These are phyloP conservation scores for Trialeurodes vaporariorum DNA, from an alignment of 1,140 invertebrate species.

Conservation along the genomic window DNA sequence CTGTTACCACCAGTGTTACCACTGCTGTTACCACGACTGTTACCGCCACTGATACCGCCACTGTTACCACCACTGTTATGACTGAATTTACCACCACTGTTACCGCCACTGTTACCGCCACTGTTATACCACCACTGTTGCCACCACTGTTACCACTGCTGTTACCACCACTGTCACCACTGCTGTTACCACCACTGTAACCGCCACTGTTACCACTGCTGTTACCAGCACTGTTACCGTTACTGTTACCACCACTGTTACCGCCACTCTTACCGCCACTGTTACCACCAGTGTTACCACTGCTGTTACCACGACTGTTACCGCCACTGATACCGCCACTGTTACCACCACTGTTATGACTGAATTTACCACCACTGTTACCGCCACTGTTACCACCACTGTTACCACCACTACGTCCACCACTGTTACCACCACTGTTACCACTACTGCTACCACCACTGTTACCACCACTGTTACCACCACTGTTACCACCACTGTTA, in stretches of 20 bases:
- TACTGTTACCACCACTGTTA: neutral
- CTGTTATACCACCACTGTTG: too few species aligned
- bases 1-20: too few species aligned
- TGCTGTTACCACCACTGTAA: neutral
- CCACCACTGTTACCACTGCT: constrained; percentile 17
- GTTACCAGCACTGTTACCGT: neutral
- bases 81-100: too few species aligned
- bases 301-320: too few species aligned
- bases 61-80: too few species aligned
- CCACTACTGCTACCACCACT: neutral
- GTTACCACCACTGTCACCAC: constrained; percentile 38
- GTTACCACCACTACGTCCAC: neutral
- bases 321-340: too few species aligned
- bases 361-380: too few species aligned
- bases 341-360: neutral
- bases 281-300: too few species aligned
- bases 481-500: neutral
- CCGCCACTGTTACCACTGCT: neutral
- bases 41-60: too few species aligned
- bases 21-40: too few species aligned
- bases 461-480: constrained; percentile 15
- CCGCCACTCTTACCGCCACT: constrained; percentile 4
- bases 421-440: neutral
- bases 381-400: neutral
- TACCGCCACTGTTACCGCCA: too few species aligned